phyloP scores from a whole-genome alignment of 2,888 invertebrate species.

The Carterocephalus palaemon region DNA sequence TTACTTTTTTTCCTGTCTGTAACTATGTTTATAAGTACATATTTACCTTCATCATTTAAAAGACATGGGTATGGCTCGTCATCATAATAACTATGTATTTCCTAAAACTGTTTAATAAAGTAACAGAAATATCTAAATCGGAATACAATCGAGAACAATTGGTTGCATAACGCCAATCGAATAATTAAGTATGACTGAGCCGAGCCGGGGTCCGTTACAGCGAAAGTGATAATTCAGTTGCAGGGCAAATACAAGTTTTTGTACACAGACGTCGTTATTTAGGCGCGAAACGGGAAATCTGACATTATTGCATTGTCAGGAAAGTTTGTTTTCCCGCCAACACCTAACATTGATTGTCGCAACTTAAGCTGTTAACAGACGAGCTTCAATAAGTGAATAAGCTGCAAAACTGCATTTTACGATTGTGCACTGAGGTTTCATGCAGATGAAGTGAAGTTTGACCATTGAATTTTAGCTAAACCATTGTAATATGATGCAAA shows the following conservation, averaged over 20 bases:
- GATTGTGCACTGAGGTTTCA: too few species aligned
- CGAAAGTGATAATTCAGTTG: constrained; percentile 60
- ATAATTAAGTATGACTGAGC: constrained; percentile 46
- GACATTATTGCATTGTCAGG: constrained; percentile 17
- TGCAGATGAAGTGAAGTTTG: too few species aligned
- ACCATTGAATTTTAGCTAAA: too few species aligned
- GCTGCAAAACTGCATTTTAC: too few species aligned
- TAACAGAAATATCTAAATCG: background rate
- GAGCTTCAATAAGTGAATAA: too few species aligned
- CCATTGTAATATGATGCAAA: too few species aligned
- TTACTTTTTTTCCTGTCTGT: too few species aligned
- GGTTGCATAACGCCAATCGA: constrained; percentile 41
- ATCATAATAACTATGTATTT: constrained; percentile 9
- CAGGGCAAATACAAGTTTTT: constrained; percentile 31
- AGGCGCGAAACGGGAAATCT: constrained; percentile 5
- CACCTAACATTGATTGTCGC: constrained; percentile 9
- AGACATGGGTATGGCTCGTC: constrained; percentile 8
- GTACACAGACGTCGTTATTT: constrained; percentile 15
- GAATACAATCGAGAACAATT: constrained; percentile 37
- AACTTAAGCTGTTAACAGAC: too few species aligned
- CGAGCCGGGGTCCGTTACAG: constrained; percentile 46
- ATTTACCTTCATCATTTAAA: too few species aligned
- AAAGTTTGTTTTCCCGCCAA: constrained; percentile 13
- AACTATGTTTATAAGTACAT: too few species aligned
- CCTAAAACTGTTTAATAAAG: background rate